These are phyloP conservation scores for Musca vetustissima DNA, from an alignment of 1,140 invertebrate species.

Conservation along the genomic window DNA sequence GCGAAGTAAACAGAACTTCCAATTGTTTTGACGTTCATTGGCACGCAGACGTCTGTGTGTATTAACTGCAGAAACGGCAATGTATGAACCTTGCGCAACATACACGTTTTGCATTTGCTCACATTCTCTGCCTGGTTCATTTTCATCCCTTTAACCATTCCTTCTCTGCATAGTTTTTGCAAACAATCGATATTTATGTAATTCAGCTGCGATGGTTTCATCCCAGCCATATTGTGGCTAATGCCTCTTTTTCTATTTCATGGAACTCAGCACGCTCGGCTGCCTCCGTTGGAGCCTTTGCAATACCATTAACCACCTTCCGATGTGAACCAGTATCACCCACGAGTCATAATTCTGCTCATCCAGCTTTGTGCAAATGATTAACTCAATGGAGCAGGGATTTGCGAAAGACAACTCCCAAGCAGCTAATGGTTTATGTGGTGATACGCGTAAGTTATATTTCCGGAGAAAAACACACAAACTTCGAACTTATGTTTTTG, in stretches of 20 bases:
- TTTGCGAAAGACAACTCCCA: no score
- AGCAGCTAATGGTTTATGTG: no score
- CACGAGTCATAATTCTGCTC: constrained; percentile 25
- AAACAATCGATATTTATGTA: no score
- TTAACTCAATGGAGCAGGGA: no score
- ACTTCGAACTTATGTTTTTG: no score
- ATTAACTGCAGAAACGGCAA: constrained; percentile 48
- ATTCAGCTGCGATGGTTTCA: neutral
- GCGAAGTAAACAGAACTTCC: constrained; percentile 48
- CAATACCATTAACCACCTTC: constrained; percentile 14
- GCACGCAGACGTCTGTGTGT: constrained; percentile 56
- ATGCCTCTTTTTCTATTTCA: no score
- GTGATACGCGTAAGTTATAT: no score
- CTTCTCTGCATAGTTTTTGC: neutral
- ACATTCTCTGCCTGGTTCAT: constrained; percentile 30
- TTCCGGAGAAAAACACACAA: no score
- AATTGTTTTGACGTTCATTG: constrained; percentile 53
- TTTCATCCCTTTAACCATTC: constrained; percentile 26
- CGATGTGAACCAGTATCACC: constrained; percentile 25
- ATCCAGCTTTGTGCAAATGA: constrained; percentile 30
- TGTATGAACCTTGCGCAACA: constrained; percentile 36
- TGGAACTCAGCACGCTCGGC: no score
- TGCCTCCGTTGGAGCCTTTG: no score
- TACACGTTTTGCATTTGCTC: constrained; percentile 33
- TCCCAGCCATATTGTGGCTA: no score